Percentiles rank a stretch among this genome's conserved stretches.
These are phyloP conservation scores for Bombus turneri DNA, from an alignment of 1,140 invertebrate genomes.

Conservation along the genomic window DNA sequence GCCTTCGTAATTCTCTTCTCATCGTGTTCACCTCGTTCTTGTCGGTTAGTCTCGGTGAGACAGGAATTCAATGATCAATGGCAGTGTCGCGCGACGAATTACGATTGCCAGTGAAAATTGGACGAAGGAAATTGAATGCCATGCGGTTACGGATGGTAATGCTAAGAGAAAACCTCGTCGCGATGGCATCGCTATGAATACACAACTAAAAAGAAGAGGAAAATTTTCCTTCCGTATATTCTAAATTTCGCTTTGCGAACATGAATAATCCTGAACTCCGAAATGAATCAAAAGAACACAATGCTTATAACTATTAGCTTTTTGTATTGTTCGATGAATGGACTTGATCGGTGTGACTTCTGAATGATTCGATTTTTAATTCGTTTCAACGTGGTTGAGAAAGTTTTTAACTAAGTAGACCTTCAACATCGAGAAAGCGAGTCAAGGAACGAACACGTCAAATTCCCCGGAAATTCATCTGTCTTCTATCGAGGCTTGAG, in stretches of 20 bases:
- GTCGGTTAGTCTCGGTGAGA: not conserved
- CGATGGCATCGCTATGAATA: too few relatives aligned
- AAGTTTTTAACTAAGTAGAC: not conserved
- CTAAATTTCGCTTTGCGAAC: too few relatives aligned
- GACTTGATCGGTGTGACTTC: not conserved
- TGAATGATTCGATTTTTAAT: not conserved
- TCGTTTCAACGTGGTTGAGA: too few relatives aligned
- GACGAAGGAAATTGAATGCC: not conserved
- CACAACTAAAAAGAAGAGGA: too few relatives aligned
- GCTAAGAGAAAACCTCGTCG: not conserved
- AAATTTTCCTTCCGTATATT: too few relatives aligned
- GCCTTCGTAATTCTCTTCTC: not conserved
- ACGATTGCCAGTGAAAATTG: not conserved
- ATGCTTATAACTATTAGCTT: too few relatives aligned
- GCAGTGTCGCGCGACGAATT: not conserved
- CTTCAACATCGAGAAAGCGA: too few relatives aligned
- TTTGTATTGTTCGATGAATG: too few relatives aligned
- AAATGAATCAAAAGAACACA: too few relatives aligned
- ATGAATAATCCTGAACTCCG: too few relatives aligned
- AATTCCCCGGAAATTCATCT: constrained; percentile 4
- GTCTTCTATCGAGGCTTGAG: constrained; percentile 2
- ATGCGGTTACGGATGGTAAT: not conserved
- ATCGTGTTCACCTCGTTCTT: too few relatives aligned
- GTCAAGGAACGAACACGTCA: not conserved
- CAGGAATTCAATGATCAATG: not conserved